Base-by-base conservation (phyloP, 2,888 invertebrate genomes). In the Argyresthia albistria region DNA sequence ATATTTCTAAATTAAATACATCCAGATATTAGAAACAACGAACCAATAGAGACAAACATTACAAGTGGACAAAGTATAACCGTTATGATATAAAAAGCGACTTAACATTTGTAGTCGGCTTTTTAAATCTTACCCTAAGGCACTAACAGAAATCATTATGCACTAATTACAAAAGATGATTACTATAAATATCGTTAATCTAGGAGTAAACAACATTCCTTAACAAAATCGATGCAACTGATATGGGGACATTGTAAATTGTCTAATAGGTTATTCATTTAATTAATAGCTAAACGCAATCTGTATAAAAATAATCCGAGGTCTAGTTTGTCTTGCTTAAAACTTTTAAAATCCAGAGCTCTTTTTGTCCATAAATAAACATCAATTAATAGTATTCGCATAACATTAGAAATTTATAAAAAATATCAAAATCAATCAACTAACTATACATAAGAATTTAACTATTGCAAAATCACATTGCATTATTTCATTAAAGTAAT, bases 71-170 rank as follows among this genome's bases (percentile, higher is more conserved):
- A 16, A 8, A 50, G 10, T 43, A n/a, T n/a, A 70, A 65, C 68
- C 71, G 73, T 70, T 70, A 69, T 64, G 10, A 39, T 37, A 14
- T 8, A 8, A 15, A 9, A 49, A 14, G 25, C 12, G 25, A 53
- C 16, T 35, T 39, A 46, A 53, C 42, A 45, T 46, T 35, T 50
- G 37, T 66, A 70, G 72, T 77, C 73, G 70, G 73, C 63, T 68
- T 73, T 25, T 67, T 66, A 72, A 78, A 77, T 69, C 74, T 77
- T 78, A 83, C 70, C 73, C 80, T 79, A 84, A 83, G 82, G 81
- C 83, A 83, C 82, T 83, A 82, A 76, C 71, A 80, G 66, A 80
- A 83, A 80, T 68, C 69, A 77, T 82, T 75, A 80, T 72, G 74
- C 70, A 67, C 75, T 76, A 79, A 66, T 66, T 76, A 76, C 67